phyloP scores from a whole-genome alignment of 2,797 vertebrate species.

The Perodicticus potto region DNA sequence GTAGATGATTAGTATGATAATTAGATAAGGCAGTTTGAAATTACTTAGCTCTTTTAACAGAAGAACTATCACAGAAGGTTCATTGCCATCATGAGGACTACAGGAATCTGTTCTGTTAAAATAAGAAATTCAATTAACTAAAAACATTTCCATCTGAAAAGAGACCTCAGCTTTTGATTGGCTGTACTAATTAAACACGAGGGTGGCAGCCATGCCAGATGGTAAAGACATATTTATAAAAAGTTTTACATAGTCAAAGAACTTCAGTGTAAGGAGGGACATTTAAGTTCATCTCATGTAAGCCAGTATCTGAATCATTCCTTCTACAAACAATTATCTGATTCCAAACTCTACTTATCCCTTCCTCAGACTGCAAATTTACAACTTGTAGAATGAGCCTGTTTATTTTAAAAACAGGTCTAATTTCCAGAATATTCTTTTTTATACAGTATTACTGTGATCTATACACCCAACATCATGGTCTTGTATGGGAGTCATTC shows the following conservation, averaged over 20 bases:
- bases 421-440: constrained; percentile 34
- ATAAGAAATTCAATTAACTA: constrained; percentile 85
- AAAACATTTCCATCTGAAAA: constrained; percentile 83
- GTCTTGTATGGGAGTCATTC: neutral
- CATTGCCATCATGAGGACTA: constrained; percentile 76
- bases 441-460: neutral
- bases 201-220: constrained; percentile 83
- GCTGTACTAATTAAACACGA: constrained; percentile 79
- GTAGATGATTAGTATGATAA: constrained; percentile 54
- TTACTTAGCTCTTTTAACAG: constrained; percentile 74
- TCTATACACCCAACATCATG: neutral
- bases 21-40: constrained; percentile 71
- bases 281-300: constrained; percentile 81
- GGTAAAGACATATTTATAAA: constrained; percentile 81
- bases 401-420: neutral
- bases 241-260: constrained; percentile 82
- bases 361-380: neutral
- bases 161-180: constrained; percentile 78
- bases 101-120: constrained; percentile 85
- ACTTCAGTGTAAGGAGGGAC: constrained; percentile 77
- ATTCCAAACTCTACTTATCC: neutral
- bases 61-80: constrained; percentile 82
- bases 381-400: neutral
- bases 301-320: constrained; percentile 66
- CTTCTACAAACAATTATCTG: constrained; percentile 54